Evolutionary conservation across 2,113 vertebrate genomes (phyloP).

Genomic region (Vulpes ferrilata): DNA sequence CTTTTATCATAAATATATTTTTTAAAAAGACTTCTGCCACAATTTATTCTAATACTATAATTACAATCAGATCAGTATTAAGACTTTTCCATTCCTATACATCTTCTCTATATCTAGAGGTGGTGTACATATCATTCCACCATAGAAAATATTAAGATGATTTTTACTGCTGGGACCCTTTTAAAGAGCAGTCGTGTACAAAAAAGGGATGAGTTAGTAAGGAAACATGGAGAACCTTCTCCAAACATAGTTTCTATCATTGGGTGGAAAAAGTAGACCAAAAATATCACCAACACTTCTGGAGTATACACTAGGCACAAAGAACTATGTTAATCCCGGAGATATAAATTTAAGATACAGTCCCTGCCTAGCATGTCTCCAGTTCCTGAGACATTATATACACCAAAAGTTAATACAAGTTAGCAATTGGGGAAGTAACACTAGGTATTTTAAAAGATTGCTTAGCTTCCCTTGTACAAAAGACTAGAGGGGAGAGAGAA

Average conservation of each 20-base stretch:
- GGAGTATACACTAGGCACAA: background rate
- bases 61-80: background rate
- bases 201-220: background rate
- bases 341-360: background rate
- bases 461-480: background rate
- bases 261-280: background rate
- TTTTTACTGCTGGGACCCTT: background rate
- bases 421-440: background rate
- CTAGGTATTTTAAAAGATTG: background rate
- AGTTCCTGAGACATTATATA: background rate
- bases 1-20: background rate
- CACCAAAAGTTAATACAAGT: background rate
- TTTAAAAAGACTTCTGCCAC: background rate
- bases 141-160: background rate
- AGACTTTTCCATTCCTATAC: background rate
- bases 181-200: background rate
- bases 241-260: background rate
- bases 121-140: background rate
- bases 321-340: background rate
- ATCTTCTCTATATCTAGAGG: background rate
- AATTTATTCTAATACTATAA: background rate
- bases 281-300: slow-evolving; percentile 58
- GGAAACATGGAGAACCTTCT: background rate
- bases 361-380: background rate
- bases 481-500: background rate